Conservation (phyloP, 2,113 vertebrate genomes). For the Cheirogaleus medius region DNA sequence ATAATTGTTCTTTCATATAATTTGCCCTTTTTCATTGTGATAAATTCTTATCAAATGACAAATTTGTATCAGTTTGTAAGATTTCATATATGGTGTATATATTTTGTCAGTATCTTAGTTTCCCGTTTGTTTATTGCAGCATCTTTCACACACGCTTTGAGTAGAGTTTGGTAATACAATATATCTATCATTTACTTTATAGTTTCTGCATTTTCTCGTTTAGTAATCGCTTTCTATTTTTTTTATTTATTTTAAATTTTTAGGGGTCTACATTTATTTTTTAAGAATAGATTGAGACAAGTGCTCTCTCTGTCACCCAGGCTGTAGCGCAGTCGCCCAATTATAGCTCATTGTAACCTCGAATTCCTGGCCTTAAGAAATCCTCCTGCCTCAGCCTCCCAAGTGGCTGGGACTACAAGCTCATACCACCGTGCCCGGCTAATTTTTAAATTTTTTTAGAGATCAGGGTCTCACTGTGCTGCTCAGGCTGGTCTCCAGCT, state of each 20-base stretch:
- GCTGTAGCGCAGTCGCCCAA: too few relatives aligned
- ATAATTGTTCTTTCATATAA: background rate
- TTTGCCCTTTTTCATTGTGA: background rate
- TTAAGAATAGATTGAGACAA: too few relatives aligned
- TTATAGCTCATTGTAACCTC: too few relatives aligned
- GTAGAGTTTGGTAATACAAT: background rate
- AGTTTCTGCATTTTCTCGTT: background rate
- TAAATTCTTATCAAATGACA: background rate
- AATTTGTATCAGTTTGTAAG: background rate
- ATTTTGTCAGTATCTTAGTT: background rate
- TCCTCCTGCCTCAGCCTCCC: too few relatives aligned
- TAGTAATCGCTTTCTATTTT: background rate
- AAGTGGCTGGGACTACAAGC: too few relatives aligned
- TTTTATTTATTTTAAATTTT: background rate
- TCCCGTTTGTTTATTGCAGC: background rate
- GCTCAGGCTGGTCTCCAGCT: too few relatives aligned
- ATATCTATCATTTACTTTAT: background rate
- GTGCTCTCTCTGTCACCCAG: too few relatives aligned
- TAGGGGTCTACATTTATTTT: background rate
- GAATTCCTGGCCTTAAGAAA: too few relatives aligned
- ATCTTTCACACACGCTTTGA: background rate
- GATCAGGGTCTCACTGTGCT: too few relatives aligned
- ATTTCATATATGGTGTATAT: background rate
- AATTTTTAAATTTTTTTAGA: too few relatives aligned
- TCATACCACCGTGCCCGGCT: too few relatives aligned